Evolutionary conservation across 2,888 invertebrate species (phyloP).

Genomic region (Drosophila hamatofila): DNA sequence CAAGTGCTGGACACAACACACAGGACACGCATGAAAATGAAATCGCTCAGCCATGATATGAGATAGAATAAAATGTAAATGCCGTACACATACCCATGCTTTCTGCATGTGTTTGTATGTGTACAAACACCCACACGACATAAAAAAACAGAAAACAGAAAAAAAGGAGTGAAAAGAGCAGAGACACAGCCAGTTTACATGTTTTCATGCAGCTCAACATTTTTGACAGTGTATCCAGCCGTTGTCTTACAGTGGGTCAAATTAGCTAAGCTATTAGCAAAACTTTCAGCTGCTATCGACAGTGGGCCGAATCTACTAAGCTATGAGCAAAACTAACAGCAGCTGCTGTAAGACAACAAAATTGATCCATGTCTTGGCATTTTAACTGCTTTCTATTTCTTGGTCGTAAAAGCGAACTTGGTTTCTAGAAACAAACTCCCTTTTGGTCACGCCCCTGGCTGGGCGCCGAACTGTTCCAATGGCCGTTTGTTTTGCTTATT

Average conservation of each 20-base stretch:
- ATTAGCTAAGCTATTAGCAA: constrained; percentile 8
- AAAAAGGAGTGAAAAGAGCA: constrained; percentile 12
- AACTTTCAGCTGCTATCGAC: constrained; percentile 8
- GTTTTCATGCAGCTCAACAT: constrained; percentile 62
- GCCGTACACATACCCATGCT: constrained; percentile 26
- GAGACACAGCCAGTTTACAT: constrained; percentile 34
- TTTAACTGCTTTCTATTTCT: constrained; percentile 59
- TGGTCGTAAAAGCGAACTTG: constrained; percentile 52
- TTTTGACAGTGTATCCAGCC: constrained; percentile 66
- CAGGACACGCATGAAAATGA: constrained; percentile 70
- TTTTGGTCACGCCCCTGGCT: constrained; percentile 45
- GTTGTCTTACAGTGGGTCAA: constrained; percentile 44
- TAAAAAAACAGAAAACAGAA: constrained; percentile 11
- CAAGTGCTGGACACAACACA: constrained; percentile 34
- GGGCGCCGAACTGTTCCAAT: constrained; percentile 63
- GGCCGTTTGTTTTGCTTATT: constrained; percentile 73
- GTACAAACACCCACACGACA: constrained; percentile 13
- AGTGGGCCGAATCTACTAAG: not conserved
- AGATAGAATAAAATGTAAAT: constrained; percentile 69
- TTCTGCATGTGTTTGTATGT: constrained; percentile 1
- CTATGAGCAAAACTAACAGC: constrained; percentile 4
- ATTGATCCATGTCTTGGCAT: constrained; percentile 63
- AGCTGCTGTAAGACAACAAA: constrained; percentile 48
- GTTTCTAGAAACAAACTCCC: constrained; percentile 48
- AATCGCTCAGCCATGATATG: constrained; percentile 61